These are phyloP conservation scores for Netelia fuscicornis DNA, from an alignment of 2,888 invertebrate species.

Conservation along the genomic window DNA sequence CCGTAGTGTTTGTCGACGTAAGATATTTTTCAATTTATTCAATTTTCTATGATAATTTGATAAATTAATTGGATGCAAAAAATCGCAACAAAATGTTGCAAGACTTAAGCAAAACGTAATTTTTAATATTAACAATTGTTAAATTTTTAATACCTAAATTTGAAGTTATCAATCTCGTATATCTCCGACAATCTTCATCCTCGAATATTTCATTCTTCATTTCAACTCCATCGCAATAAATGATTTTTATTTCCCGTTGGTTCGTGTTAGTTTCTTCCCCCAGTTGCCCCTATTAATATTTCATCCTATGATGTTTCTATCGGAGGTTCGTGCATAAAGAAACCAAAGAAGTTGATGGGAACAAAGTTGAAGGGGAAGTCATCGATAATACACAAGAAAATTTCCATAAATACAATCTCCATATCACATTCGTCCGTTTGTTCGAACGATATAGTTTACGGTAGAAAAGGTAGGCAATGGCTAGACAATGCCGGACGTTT, in stretches of 20 bases:
- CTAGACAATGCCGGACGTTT: slow-evolving; percentile 66
- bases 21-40: not conserved
- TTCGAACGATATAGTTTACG: not conserved
- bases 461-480: slow-evolving; percentile 7
- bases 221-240: too few species aligned
- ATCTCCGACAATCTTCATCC: too few species aligned
- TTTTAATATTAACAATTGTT: too few species aligned
- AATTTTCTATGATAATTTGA: not conserved
- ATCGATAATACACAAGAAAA: not conserved
- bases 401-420: slow-evolving; percentile 48
- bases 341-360: not conserved
- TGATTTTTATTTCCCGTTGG: too few species aligned
- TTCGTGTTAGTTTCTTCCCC: not conserved
- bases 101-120: too few species aligned
- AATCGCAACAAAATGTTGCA: too few species aligned
- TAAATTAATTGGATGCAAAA: too few species aligned
- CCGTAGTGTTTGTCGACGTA: not conserved
- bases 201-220: too few species aligned
- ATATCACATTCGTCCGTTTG: not conserved
- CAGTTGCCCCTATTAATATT: not conserved
- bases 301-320: not conserved
- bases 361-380: slow-evolving; percentile 2
- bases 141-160: too few species aligned
- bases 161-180: too few species aligned
- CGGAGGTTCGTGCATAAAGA: not conserved